Percentiles rank a stretch among this genome's conserved stretches.
Conservation (phyloP, 2,797 vertebrate species). For the Hephaestus fuliginosus region DNA sequence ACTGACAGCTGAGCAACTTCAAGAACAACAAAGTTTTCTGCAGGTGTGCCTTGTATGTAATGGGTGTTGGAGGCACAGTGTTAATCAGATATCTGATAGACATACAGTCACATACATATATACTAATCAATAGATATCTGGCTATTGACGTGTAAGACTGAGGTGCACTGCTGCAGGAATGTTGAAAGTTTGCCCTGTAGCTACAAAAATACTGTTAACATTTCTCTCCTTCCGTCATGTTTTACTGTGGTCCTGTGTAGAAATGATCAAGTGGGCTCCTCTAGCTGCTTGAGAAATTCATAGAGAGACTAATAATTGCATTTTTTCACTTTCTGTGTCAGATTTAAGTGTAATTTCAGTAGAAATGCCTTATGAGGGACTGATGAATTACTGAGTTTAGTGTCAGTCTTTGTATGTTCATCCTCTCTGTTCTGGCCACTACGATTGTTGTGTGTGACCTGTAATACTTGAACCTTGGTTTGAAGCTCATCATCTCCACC, state of each 20-base stretch:
- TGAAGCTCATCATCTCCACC: constrained; percentile 26
- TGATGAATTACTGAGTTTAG: constrained; percentile 21
- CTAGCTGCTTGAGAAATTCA: constrained; percentile 26
- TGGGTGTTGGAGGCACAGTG: constrained; percentile 15
- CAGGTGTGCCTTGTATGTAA: constrained; percentile 32
- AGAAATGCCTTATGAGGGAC: constrained; percentile 44
- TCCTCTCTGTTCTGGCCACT: constrained; percentile 20
- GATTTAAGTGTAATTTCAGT: constrained; percentile 41
- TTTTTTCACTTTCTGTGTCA: constrained; percentile 18
- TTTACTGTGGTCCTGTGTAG: constrained; percentile 20
- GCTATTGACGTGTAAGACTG: background rate
- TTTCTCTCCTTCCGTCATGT: background rate
- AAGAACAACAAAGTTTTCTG: constrained; percentile 1
- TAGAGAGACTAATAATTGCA: constrained; percentile 19
- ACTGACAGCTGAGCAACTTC: constrained; percentile 22
- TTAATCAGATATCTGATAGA: constrained; percentile 6
- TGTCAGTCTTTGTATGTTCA: constrained; percentile 22
- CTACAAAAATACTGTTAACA: constrained; percentile 21
- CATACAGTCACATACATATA: constrained; percentile 6
- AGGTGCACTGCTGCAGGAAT: constrained; percentile 24
- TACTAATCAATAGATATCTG: constrained; percentile 21
- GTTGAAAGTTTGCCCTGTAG: constrained; percentile 28
- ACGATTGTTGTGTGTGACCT: constrained; percentile 49
- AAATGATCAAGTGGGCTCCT: constrained; percentile 21
- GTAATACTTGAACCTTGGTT: constrained; percentile 64